Evolutionary conservation across 2,113 vertebrate species (phyloP), one percentile per base, ranked within the genome.

Genomic region (Pardalotus punctatus): DNA sequence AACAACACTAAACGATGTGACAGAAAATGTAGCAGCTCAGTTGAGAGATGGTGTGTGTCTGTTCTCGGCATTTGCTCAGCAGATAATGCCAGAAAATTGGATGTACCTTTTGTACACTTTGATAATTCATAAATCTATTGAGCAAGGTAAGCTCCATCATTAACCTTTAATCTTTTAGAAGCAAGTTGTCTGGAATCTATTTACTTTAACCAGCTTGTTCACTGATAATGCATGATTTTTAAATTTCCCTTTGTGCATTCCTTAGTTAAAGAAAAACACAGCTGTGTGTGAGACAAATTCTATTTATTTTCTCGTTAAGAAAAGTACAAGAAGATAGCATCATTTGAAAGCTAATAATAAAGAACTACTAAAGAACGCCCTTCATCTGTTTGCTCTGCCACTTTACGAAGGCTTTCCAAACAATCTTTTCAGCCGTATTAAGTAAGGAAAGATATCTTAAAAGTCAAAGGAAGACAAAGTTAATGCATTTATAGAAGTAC

Each of bases 291-390:
- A 98, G 90, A 91, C 92, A 95, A 96, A 98, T 97, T 97, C 90
- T 98, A 94, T 98, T 98, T 98, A 98, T 98, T 98, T 98, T 98
- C 97, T 98, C 95, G 85, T 98, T 98, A 98, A 98, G 97, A 96
- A 97, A 98, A 97, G 98, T 97, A 97, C 97, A 97, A 98, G 97
- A 98, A 98, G 98, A 98, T 98, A 98, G 98, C 80, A 97, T 97
- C 97, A 16, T 90, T 97, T 97, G 97, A 97, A 97, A 96, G 96
- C 97, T 96, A 98, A 96, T 96, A 97, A 96, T 97, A 97, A 98
- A 96, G 94, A 94, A 97, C 95, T 97, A 91, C 97, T 97, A 98
- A 98, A 98, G 98, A 98, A 98, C 94, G 87, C 90, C 97, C 97
- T 98, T 97, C 96, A 93, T 94, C 96, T 98, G 97, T 98, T 98